Conservation (phyloP, 2,888 invertebrate species). For the Papilio elwesi region DNA sequence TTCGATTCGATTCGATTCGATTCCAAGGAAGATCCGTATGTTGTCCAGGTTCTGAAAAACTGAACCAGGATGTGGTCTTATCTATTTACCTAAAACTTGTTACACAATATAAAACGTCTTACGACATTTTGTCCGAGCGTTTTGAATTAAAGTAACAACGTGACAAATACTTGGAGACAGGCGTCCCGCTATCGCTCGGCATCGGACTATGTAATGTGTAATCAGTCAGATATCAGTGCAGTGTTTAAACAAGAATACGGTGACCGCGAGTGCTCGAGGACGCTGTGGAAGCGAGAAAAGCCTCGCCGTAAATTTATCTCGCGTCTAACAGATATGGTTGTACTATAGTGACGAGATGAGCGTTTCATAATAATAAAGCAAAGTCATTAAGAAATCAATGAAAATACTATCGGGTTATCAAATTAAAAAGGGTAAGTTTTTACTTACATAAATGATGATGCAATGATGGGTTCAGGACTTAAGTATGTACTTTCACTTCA, state of each 20-base stretch:
- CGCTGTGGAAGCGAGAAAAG: conserved; percentile 59
- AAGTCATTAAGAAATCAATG: too few species aligned
- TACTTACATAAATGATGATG: too few species aligned
- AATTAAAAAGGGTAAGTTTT: too few species aligned
- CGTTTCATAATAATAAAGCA: conserved; percentile 17
- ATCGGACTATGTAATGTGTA: conserved; percentile 65
- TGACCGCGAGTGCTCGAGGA: conserved; percentile 71
- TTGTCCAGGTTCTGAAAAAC: too few species aligned
- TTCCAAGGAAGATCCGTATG: too few species aligned
- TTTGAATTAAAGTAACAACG: conserved; percentile 50
- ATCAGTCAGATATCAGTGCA: conserved; percentile 64
- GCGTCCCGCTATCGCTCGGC: conserved; percentile 55
- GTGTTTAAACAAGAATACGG: conserved; percentile 76
- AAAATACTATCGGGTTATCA: too few species aligned
- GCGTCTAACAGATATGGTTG: conserved; percentile 45
- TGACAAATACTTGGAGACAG: conserved; percentile 52
- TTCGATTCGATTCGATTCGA: too few species aligned
- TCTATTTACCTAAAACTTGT: background rate
- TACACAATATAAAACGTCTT: conserved; percentile 10
- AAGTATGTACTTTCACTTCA: too few species aligned
- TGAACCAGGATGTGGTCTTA: background rate
- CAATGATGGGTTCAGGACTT: too few species aligned
- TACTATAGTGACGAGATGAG: conserved; percentile 40
- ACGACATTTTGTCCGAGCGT: conserved; percentile 42
- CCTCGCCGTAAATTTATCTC: conserved; percentile 67